Evolutionary conservation across 2,797 vertebrate species (phyloP), one percentile per base, ranked within the genome.

Genomic region (Amazona ochrocephala): DNA sequence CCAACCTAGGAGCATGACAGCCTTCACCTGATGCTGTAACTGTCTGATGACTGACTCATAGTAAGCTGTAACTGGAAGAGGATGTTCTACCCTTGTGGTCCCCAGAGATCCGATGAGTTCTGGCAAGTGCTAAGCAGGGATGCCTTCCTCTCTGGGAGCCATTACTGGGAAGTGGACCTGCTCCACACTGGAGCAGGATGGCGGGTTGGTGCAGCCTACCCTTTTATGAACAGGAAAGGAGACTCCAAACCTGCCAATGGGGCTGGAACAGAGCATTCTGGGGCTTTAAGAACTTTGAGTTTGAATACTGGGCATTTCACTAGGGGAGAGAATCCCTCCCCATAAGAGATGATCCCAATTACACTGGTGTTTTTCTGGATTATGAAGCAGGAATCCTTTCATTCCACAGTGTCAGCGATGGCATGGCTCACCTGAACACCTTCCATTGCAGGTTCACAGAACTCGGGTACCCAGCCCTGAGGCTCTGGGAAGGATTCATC

Each of bases 291-390:
- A 96, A 97, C 74, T 98, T 95, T 94, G 98, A 97, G 65, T 47
- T 97, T 20, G 98, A 98, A 72, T 97, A 98, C 90, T 98, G 98
- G 97, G 97, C 98, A 42, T 98, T 98, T 96, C 98, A 98, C 62
- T 97, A 98, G 95, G 97, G 53, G 97, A 98, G 27, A 97, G 98
- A 84, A 95, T 91, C 75, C 97, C 95, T 98, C 50, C 34, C 10
- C 5, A 77, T 86, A 78, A 92, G 95, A 23, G 39, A 96, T 8
- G 96, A 98, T 67, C 98, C 97, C 6, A 96, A 98, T 39, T 62
- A 95, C 22, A 80, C 97, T 32, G 98, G 98, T 7, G 39, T 98
- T 90, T 98, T 98, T 78, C 92, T 98, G 74, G 97, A 98, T 90
- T 98, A 98, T 9, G 98, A 98, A 92, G 97, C 96, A 39, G 98